Base-by-base conservation (phyloP, 2,888 invertebrate species). In the Anaspis maculata region DNA sequence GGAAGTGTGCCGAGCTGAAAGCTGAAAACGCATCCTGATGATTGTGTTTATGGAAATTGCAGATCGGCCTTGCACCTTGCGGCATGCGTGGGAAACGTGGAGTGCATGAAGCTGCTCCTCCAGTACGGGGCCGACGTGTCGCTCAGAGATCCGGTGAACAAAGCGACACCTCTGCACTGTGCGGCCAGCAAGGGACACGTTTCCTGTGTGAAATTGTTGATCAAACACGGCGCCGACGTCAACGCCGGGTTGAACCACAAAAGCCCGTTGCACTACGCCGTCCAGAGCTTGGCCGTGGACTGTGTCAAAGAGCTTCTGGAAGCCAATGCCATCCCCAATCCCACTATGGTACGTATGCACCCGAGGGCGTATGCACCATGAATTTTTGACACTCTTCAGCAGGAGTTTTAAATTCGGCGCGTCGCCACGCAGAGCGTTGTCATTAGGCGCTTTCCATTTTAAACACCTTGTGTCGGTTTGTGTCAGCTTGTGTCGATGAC, bases 181-280 rank as follows among this genome's bases (percentile, higher is more conserved):
- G 86, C 87, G 1, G 83, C 86, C 1, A 76, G 76, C 39, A 72
- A 73, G 6, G 77, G 76, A 36, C 72, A 76, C 45, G 56, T 77
- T n/a, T 56, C 65, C 13, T 75, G 76, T 48, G 68, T 81, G 24
- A 69, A 77, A 64, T 62, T 77, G 46, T 60, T 91, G 41, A 66
- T 89, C 35, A 72, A 73, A 38, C 71, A 77, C 36, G 83, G 83
- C 1, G 87, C 87, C n/a, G 79, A 84, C 49, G 77, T 85, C n/a
- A 80, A 85, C 52, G 81, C 83, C 4, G 85, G 85, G 11, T 49
- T 73, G 13, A 44, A 34, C 16, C 75, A 76, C 32, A 75, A 76
- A 42, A 86, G 85, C 23, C 83, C 91, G 1, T 65, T 92, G 40
- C 87, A 89, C 59, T 87, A 83, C 59, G 91, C 91, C 1, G 86